These are phyloP conservation scores for Drosophila littoralis DNA, from an alignment of 1,140 invertebrate species.

Conservation along the genomic window DNA sequence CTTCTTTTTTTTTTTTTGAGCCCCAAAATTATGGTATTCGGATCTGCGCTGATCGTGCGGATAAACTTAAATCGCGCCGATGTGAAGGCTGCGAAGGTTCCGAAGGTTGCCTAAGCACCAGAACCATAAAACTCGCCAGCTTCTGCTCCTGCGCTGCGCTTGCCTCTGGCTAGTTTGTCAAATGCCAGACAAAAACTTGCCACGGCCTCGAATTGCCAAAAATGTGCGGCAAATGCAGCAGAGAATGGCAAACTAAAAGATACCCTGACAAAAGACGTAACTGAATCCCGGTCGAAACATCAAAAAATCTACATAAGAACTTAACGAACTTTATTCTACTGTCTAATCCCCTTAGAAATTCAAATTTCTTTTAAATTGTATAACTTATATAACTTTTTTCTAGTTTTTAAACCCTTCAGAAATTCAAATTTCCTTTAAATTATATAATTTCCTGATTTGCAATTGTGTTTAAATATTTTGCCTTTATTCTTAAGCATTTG, in stretches of 20 bases:
- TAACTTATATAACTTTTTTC: too few species aligned
- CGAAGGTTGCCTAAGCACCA: conserved; percentile 24
- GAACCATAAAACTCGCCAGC: conserved; percentile 26
- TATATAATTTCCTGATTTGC: too few species aligned
- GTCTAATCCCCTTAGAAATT: too few species aligned
- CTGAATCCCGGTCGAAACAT: too few species aligned
- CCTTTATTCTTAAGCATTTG: too few species aligned
- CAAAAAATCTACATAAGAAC: too few species aligned
- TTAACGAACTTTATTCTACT: too few species aligned
- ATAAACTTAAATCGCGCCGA: conserved; percentile 79
- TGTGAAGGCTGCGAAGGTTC: conserved; percentile 5
- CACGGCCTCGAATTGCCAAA: conserved; percentile 10
- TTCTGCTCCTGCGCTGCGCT: conserved; percentile 35
- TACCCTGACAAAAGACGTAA: conserved; percentile 8
- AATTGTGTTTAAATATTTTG: too few species aligned
- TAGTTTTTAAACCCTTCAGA: too few species aligned
- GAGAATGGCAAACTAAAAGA: background rate
- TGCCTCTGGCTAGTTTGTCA: conserved; percentile 76
- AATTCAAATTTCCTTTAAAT: too few species aligned
- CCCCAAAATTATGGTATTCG: conserved; percentile 70
- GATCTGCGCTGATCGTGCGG: conserved; percentile 74
- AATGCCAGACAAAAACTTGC: conserved; percentile 41
- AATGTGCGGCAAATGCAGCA: background rate
- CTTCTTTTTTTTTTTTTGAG: background rate
- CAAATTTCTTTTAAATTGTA: too few species aligned